Percentiles rank a stretch among this genome's conserved stretches.
These are phyloP conservation scores for Tiliqua scincoides DNA, from an alignment of 2,113 vertebrate genomes.

Conservation along the genomic window DNA sequence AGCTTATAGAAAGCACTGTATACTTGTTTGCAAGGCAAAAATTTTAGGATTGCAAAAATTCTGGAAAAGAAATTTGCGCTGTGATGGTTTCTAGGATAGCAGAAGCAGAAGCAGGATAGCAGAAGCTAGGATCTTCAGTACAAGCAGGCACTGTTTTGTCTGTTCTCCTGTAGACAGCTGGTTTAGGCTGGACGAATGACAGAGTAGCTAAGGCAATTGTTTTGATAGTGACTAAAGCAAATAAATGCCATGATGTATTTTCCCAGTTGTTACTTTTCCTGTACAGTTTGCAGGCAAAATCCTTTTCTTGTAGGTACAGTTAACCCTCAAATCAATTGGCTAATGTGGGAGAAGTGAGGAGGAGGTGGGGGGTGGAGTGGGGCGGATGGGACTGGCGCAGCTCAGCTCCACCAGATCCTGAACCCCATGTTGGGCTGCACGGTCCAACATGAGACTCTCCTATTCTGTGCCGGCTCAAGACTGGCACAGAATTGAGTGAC, in stretches of 20 bases:
- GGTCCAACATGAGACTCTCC: too few relatives aligned
- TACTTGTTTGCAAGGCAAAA: constrained; percentile 29
- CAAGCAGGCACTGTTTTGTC: background rate
- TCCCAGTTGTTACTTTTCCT: background rate
- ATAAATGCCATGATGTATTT: rapidly evolving
- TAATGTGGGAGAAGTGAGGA: too few relatives aligned
- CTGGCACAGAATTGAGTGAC: too few relatives aligned
- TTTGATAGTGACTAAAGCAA: background rate
- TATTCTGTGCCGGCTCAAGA: too few relatives aligned
- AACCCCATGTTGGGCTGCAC: too few relatives aligned
- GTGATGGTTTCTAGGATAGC: background rate
- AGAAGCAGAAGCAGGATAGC: too few relatives aligned
- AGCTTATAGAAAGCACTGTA: background rate
- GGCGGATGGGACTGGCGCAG: too few relatives aligned
- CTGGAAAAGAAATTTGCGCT: background rate
- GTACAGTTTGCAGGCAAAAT: background rate
- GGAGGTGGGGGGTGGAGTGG: too few relatives aligned
- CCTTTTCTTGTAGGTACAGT: background rate
- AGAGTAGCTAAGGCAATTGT: background rate
- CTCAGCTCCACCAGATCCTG: too few relatives aligned
- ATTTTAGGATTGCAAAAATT: background rate
- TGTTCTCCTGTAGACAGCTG: background rate
- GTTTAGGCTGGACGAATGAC: background rate
- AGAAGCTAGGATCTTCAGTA: background rate
- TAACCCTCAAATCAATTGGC: too few relatives aligned